Percentiles rank a stretch among this genome's conserved stretches.
phyloP scores from a whole-genome alignment of 2,113 vertebrate genomes.

The Trinectes maculatus region DNA sequence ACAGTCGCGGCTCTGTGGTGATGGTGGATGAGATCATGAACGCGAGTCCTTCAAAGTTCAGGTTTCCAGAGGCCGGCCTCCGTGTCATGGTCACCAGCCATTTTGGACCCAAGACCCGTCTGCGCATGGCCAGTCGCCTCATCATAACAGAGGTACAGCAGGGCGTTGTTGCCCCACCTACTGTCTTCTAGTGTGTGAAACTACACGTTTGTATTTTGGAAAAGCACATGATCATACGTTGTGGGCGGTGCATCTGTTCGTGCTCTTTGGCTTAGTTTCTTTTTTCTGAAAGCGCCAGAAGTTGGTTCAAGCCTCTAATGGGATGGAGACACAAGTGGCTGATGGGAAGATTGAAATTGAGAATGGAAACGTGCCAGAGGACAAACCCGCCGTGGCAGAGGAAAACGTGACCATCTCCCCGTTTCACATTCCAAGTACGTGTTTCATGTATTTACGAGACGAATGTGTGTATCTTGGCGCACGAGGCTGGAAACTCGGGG shows the following conservation, averaged over 20 bases:
- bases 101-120: slow-evolving; percentile 93
- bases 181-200: background rate
- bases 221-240: too few relatives aligned
- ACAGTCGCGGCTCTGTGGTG: slow-evolving; percentile 88
- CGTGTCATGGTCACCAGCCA: slow-evolving; percentile 97
- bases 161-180: slow-evolving; percentile 5
- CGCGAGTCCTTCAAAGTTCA: slow-evolving; percentile 92
- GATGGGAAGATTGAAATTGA: slow-evolving; percentile 90
- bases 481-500: background rate
- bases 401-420: slow-evolving; percentile 86
- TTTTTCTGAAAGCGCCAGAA: slow-evolving; percentile 89
- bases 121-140: slow-evolving; percentile 96
- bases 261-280: slow-evolving; percentile 65
- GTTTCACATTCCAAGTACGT: slow-evolving; percentile 80
- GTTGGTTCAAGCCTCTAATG: slow-evolving; percentile 89
- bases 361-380: slow-evolving; percentile 91
- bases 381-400: slow-evolving; percentile 81
- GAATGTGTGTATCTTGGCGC: background rate
- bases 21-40: slow-evolving; percentile 98
- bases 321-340: slow-evolving; percentile 85
- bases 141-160: slow-evolving; percentile 94
- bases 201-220: background rate
- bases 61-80: slow-evolving; percentile 94
- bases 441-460: background rate
- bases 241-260: background rate